phyloP scores from a whole-genome alignment of 2,888 invertebrate species.

The Serripes groenlandicus region DNA sequence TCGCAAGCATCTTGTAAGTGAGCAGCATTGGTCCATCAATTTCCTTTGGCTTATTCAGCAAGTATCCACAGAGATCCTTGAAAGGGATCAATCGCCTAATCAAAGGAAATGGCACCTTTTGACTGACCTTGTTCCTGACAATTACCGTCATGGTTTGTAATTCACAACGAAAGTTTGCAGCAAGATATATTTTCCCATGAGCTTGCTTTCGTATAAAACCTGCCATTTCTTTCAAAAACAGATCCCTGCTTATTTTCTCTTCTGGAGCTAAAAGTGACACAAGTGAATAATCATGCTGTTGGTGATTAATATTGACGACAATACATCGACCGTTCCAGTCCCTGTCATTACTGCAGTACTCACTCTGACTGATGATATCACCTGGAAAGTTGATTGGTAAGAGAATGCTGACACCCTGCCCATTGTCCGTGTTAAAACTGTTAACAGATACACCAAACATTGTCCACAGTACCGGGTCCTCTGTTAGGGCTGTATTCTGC shows the following conservation, averaged over 20 bases:
- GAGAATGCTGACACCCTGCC: slow-evolving; percentile 24
- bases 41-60: background rate
- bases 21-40: background rate
- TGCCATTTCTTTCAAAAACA: slow-evolving; percentile 20
- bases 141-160: slow-evolving; percentile 18
- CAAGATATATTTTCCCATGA: slow-evolving; percentile 9
- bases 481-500: slow-evolving; percentile 20
- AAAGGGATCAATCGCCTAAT: slow-evolving; percentile 12
- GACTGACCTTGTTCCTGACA: slow-evolving; percentile 23
- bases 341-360: background rate
- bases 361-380: slow-evolving; percentile 1
- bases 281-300: background rate
- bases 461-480: slow-evolving; percentile 30
- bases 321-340: slow-evolving; percentile 31
- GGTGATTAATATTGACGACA: slow-evolving; percentile 3
- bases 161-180: slow-evolving; percentile 18
- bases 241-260: background rate
- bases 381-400: slow-evolving; percentile 20
- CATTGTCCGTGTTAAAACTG: slow-evolving; percentile 5
- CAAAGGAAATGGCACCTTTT: slow-evolving; percentile 12
- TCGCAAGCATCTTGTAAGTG: background rate
- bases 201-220: slow-evolving; percentile 6
- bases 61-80: slow-evolving; percentile 23
- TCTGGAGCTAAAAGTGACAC: slow-evolving; percentile 29
- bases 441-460: slow-evolving; percentile 34